Conservation (phyloP, 2,797 vertebrate genomes). For the Kryptolebias ocellatus region DNA sequence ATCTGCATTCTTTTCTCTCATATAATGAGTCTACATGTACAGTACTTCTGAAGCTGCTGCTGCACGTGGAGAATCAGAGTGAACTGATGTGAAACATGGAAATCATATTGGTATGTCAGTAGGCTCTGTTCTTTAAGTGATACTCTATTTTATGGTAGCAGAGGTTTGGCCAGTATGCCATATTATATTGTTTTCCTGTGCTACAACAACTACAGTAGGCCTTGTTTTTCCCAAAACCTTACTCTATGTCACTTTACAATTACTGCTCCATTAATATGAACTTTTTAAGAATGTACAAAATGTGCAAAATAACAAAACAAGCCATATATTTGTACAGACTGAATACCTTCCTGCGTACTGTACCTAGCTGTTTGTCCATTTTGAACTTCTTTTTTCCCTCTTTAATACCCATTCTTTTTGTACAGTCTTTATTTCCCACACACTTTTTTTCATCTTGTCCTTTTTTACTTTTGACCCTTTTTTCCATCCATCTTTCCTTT, state of each 20-base stretch:
- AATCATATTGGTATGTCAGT: too few relatives aligned
- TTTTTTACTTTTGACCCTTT: constrained; percentile 20
- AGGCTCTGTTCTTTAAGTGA: too few relatives aligned
- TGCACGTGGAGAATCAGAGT: not conserved
- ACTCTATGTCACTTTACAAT: too few relatives aligned
- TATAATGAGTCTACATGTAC: constrained; percentile 23
- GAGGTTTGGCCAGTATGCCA: too few relatives aligned
- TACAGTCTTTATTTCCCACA: constrained; percentile 4
- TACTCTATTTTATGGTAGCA: too few relatives aligned
- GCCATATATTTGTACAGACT: not conserved
- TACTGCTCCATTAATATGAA: too few relatives aligned
- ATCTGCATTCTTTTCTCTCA: constrained; percentile 26
- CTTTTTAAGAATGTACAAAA: too few relatives aligned
- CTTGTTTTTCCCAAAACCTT: too few relatives aligned
- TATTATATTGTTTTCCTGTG: too few relatives aligned
- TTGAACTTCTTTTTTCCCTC: too few relatives aligned
- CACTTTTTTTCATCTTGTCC: not conserved
- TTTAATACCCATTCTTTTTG: not conserved
- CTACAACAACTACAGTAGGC: too few relatives aligned
- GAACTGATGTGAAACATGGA: not conserved
- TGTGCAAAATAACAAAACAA: not conserved
- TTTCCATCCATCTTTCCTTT: constrained; percentile 31
- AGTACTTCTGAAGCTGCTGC: constrained; percentile 10
- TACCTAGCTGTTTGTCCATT: not conserved
- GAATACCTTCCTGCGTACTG: too few relatives aligned